Evolutionary conservation across 2,888 invertebrate genomes (phyloP), one percentile per base, ranked within the genome.

Genomic region (Ochropacha duplaris): DNA sequence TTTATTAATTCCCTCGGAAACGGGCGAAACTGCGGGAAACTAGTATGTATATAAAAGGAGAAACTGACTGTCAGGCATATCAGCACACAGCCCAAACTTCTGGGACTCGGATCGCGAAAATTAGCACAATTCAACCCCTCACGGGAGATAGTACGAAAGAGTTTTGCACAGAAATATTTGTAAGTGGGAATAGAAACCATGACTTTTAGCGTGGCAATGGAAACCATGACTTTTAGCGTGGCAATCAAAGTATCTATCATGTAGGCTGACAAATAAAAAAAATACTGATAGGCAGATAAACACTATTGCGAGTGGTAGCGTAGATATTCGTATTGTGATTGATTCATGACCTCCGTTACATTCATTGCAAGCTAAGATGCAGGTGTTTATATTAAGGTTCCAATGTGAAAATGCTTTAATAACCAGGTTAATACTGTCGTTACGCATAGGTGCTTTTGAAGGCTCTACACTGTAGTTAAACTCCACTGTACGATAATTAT

Each of bases 321-420:
- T 31, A 12, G 12, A 44, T 19, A 44, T n/a, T n/a, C n/a, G n/a
- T n/a, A n/a, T 44, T 44, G 16, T 44, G 2, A 36, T 44, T 14
- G 19, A 19, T 19, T 44, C n/a, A 44, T 44, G 44, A 44, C 44
- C 44, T 44, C 44, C 44, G 9, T 39, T 8, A 9, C 39, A 44
- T 44, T 44, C 44, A 44, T 44, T 19, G 19, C 19, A 1, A 44
- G 44, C 44, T 44, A 19, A 19, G 19, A 39, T 44, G 19, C 44
- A 44, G 44, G 44, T 44, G 44, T 19, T 44, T 44, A 9, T 14
- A 39, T 54, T 39, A 24, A 28, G 24, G 28, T 54, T 49, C 44
- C 54, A 49, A 54, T 54, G 54, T 28, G 54, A 54, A 54, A 44
- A 44, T 44, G 19, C 44, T 44, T 44, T 19, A 16, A 44, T 44